These are phyloP conservation scores for Xiphophorus birchmanni DNA, from an alignment of 2,797 vertebrate genomes.

Conservation along the genomic window DNA sequence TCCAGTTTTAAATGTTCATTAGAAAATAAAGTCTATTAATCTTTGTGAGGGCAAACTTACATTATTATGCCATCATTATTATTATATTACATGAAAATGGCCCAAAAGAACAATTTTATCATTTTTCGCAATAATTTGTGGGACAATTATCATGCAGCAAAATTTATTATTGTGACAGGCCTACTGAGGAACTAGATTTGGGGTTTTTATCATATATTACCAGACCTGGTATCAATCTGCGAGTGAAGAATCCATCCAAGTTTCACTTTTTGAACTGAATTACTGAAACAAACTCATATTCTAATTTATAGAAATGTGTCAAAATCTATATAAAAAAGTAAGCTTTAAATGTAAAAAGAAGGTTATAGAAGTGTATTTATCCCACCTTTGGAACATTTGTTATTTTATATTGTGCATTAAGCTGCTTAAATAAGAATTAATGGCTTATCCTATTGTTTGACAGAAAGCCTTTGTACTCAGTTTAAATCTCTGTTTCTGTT, in stretches of 20 bases:
- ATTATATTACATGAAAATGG: too few relatives aligned
- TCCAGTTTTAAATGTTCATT: too few relatives aligned
- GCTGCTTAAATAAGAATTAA: conserved; percentile 7
- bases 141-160: too few relatives aligned
- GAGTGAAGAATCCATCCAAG: background rate
- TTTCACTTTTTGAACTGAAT: background rate
- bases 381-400: background rate
- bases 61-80: too few relatives aligned
- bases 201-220: background rate
- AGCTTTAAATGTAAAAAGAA: background rate
- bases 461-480: background rate
- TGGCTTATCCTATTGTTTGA: background rate
- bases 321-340: background rate
- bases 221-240: background rate
- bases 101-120: too few relatives aligned
- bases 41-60: too few relatives aligned
- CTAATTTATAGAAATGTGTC: background rate
- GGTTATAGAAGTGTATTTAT: background rate
- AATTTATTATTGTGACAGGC: too few relatives aligned
- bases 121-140: too few relatives aligned
- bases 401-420: background rate
- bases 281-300: background rate
- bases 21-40: too few relatives aligned
- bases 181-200: too few relatives aligned
- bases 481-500: background rate